phyloP scores from a whole-genome alignment of 2,888 invertebrate species.

The Dolichopus griseipennis region DNA sequence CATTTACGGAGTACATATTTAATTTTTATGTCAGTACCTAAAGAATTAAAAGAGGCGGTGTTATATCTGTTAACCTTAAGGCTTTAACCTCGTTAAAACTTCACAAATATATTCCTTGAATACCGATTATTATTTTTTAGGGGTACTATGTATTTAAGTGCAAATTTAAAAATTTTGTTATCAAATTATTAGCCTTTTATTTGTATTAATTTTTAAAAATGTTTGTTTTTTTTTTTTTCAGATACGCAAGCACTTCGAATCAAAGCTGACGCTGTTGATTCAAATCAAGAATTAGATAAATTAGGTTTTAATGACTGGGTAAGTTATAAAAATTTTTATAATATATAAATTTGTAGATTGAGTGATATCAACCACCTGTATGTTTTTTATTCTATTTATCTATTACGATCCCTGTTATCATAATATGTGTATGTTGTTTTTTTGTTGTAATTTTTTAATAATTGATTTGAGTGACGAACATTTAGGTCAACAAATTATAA shows the following conservation, averaged over 20 bases:
- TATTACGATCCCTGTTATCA: background rate
- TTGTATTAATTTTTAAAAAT: too few species aligned
- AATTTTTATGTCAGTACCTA: too few species aligned
- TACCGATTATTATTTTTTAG: too few species aligned
- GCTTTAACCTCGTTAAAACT: too few species aligned
- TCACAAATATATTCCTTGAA: too few species aligned
- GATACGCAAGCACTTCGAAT: slow-evolving; percentile 59
- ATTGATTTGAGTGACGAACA: background rate
- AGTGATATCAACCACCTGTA: background rate
- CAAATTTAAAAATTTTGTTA: background rate
- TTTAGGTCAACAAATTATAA: background rate
- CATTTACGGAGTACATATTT: too few species aligned
- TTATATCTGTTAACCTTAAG: too few species aligned
- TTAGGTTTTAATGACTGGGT: slow-evolving; percentile 89
- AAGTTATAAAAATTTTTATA: slow-evolving; percentile 34
- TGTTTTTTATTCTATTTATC: background rate
- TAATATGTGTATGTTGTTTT: background rate
- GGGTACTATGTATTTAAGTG: background rate
- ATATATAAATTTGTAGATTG: too few species aligned
- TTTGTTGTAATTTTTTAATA: background rate
- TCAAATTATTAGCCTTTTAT: too few species aligned
- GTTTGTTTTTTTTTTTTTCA: slow-evolving; percentile 25
- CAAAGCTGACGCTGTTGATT: slow-evolving; percentile 52
- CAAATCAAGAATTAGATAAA: slow-evolving; percentile 65
- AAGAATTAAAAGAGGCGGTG: too few species aligned